phyloP scores from a whole-genome alignment of 2,888 invertebrate species.

The Lottia scabra region DNA sequence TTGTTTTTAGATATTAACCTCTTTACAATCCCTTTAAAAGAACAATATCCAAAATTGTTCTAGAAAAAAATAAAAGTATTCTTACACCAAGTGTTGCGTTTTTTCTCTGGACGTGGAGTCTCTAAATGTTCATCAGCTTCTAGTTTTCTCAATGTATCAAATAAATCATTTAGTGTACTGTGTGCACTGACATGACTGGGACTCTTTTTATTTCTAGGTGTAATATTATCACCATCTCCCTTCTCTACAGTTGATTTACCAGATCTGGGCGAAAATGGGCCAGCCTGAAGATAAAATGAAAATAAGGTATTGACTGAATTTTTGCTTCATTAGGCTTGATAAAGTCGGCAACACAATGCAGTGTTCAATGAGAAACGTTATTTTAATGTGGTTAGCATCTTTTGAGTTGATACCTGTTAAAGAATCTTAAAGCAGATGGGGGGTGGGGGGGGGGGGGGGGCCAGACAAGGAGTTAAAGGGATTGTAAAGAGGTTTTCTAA shows the following conservation, averaged over 20 bases:
- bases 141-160: constrained; percentile 65
- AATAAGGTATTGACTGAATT: too few species aligned
- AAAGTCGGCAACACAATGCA: background rate
- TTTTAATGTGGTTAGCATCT: too few species aligned
- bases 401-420: too few species aligned
- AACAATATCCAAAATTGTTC: too few species aligned
- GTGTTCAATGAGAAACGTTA: background rate
- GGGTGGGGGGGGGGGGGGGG: too few species aligned
- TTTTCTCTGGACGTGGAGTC: constrained; percentile 47
- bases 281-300: background rate
- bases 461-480: too few species aligned
- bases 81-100: constrained; percentile 61
- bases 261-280: constrained; percentile 7
- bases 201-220: constrained; percentile 19
- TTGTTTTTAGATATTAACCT: too few species aligned
- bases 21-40: too few species aligned
- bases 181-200: constrained; percentile 44
- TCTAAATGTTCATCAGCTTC: constrained; percentile 65
- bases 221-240: constrained; percentile 16
- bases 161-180: constrained; percentile 64
- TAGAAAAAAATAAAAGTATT: constrained; percentile 18
- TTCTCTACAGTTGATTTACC: constrained; percentile 10
- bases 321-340: background rate
- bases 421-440: too few species aligned
- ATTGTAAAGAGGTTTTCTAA: too few species aligned